Evolutionary conservation across 2,113 vertebrate genomes (phyloP), one percentile per base, ranked within the genome.

Genomic region (Orthochromis indermauri): DNA sequence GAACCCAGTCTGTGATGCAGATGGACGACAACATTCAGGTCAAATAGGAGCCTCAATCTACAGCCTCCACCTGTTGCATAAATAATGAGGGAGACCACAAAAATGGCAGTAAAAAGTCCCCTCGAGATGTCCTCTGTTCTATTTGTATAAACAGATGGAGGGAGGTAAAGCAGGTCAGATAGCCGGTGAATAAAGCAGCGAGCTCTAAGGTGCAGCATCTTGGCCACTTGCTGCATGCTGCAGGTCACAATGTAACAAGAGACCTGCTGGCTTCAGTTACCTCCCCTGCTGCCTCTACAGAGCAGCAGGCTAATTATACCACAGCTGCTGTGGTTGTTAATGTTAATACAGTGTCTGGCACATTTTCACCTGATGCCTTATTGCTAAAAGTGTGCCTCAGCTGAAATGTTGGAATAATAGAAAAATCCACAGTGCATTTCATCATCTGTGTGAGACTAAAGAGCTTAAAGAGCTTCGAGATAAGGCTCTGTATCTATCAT

Each of bases 251-350:
- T 80, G 95, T 90, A 96, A 96, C 93, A 91, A 26, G 93, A 96
- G 82, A 89, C 54, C 55, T 9, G 12, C 37, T 51, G 85, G 94
- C 63, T 96, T 93, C 84, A 10, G 88, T 97, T 97, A 93, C 96
- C 81, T 55, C 86, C 28, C 71, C 8, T 80, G 82, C 91, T 42
- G 81, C 92, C 86, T 91, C 86, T 53, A 57, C 89, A 49, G 84
- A 88, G 82, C 71, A 85, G 87, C 51, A 8, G 85, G 90, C 94
- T 95, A 95, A 95, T 95, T 94, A 94, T 95, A 96, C 92, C 93
- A 14, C 82, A 31, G 80, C 91, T 80, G 81, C 88, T 31, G 21
- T 33, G 92, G 85, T 89, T 90, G 87, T 88, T 91, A 86, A 85
- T 59, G 87, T 89, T 66, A 84, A 80, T 68, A 86, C 28, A 80